A percentile compares a stretch with the other conserved stretches of the same genome.
Conservation (phyloP, 2,888 invertebrate genomes). For the Tenthredo notha region DNA sequence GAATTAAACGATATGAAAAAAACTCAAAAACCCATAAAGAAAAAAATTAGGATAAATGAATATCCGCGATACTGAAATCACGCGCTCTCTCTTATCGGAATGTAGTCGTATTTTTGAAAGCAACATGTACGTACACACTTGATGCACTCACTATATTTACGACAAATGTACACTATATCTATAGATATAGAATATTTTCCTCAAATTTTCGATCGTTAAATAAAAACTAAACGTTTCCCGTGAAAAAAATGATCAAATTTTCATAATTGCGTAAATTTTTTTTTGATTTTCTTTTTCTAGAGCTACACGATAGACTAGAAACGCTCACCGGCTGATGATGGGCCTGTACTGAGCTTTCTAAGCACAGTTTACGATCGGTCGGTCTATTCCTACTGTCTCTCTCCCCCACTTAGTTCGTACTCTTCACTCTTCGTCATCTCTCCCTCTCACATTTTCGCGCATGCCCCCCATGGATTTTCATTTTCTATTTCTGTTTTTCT, state of each 20-base stretch:
- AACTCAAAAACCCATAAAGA: neutral
- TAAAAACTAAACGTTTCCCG: neutral
- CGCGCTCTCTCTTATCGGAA: conserved; percentile 9
- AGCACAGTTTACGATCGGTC: conserved; percentile 44
- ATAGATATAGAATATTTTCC: neutral
- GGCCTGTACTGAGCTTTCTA: conserved; percentile 40
- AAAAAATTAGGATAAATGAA: neutral
- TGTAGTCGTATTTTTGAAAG: neutral
- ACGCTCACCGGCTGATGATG: conserved; percentile 47
- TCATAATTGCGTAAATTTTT: neutral
- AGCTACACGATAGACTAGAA: neutral
- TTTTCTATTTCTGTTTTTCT: neutral
- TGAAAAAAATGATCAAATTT: neutral
- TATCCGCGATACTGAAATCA: neutral
- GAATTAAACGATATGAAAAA: too few relatives aligned
- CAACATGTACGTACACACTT: neutral
- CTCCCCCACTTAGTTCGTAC: conserved; percentile 1
- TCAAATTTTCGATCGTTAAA: neutral
- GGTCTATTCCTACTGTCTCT: conserved; percentile 28
- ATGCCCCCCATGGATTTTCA: conserved; percentile 40
- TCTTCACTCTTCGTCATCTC: conserved; percentile 22
- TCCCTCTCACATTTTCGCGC: conserved; percentile 43
- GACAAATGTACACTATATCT: neutral
- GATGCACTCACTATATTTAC: neutral
- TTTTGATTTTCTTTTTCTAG: neutral